Evolutionary conservation across 2,797 vertebrate genomes (phyloP), one percentile per base, ranked within the genome.

Genomic region (Epinephelus coioides): DNA sequence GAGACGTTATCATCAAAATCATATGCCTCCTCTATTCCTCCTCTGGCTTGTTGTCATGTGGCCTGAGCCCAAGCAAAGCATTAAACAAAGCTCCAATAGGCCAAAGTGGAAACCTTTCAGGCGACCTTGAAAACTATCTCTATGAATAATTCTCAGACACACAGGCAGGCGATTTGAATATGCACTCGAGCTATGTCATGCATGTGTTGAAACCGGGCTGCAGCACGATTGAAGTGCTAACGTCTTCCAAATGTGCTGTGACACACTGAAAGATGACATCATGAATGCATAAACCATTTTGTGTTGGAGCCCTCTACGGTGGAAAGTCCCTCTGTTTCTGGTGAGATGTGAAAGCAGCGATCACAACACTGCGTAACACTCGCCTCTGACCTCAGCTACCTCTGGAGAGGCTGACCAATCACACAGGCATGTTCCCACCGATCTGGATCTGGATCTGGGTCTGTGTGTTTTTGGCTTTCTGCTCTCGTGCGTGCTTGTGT

Each of bases 301-400:
- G 77, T 49, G 78, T n/a, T 80, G 83, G 85, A 81, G 78, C 75
- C 14, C 49, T 43, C 55, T 54, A 67, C 73, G 5, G 65, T 86
- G 92, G 93, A 93, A 94, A 94, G 93, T 93, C 89, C 93, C 92
- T 89, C 79, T 38, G 83, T 90, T 87, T 87, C 88, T 87, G 79
- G 46, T 76, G 68, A 74, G 81, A 83, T 34, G 83, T 78, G 71
- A 87, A 74, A 75, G 85, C 81, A n/a, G 38, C 30, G 71, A 87
- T 84, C 83, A 82, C 76, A 86, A 82, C 69, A 63, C 59, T 59
- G 61, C 66, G 59, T 13, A 81, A 57, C 66, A 74, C 80, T 84
- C 17, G 67, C 67, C 73, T 67, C 82, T 80, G 87, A 88, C 86
- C 89, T 79, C 14, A 27, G 60, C 83, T 69, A 82, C 84, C 81